phyloP scores from a whole-genome alignment of 2,113 vertebrate species.

The Microtus pennsylvanicus region DNA sequence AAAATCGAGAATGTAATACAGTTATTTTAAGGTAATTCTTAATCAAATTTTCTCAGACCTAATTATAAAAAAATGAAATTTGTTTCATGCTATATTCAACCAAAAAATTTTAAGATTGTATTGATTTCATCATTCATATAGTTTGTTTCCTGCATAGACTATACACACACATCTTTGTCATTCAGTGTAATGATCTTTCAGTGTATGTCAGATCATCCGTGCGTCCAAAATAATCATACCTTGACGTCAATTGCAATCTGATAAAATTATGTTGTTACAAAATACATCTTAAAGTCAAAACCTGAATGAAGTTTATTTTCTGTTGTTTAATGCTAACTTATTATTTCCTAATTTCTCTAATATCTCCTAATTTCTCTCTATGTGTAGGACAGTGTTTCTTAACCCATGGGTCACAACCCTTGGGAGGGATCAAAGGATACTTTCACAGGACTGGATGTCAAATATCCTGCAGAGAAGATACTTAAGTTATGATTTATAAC shows the following conservation, averaged over 20 bases:
- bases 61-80: neutral
- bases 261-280: neutral
- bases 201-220: neutral
- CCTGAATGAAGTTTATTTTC: neutral
- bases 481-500: neutral
- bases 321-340: neutral
- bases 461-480: neutral
- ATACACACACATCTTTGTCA: neutral
- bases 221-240: neutral
- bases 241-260: neutral
- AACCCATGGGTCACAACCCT: neutral
- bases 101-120: neutral
- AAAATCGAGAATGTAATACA: neutral
- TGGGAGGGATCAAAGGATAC: neutral
- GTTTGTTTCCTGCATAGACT: neutral
- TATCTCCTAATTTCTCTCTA: neutral
- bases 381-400: neutral
- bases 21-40: neutral
- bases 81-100: neutral
- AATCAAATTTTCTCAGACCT: neutral
- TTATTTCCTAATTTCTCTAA: neutral
- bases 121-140: neutral
- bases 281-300: neutral
- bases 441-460: neutral
- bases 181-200: neutral